Evolutionary conservation across 2,113 vertebrate genomes (phyloP).

Genomic region (Hippopotamus amphibius): DNA sequence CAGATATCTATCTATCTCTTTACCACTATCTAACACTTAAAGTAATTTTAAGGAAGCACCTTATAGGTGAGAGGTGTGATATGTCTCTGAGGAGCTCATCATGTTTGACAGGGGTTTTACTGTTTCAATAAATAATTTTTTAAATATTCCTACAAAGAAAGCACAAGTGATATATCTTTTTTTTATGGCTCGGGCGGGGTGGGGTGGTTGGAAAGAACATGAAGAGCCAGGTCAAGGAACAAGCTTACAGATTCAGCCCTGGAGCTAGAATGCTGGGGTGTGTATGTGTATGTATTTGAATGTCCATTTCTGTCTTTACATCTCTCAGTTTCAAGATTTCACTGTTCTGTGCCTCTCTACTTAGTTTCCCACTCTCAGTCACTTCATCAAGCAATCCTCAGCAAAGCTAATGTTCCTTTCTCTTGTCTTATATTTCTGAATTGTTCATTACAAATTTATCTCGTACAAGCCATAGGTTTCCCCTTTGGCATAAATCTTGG

Average conservation of each 20-base stretch:
- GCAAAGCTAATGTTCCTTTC: not conserved
- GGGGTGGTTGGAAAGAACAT: not conserved
- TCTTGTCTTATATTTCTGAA: not conserved
- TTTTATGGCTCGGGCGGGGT: not conserved
- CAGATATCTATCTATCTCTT: not conserved
- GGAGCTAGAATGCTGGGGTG: not conserved
- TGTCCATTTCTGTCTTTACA: not conserved
- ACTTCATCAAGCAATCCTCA: not conserved
- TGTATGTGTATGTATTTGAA: no score
- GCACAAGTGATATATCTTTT: not conserved
- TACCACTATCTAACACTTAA: not conserved
- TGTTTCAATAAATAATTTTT: conserved; percentile 18
- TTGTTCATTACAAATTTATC: not conserved
- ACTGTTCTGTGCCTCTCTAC: not conserved
- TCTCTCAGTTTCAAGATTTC: not conserved
- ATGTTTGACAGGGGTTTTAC: not conserved
- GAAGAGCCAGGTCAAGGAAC: not conserved
- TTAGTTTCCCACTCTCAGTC: not conserved
- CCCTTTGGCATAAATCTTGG: not conserved
- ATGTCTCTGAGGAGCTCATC: not conserved
- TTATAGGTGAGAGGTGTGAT: not conserved
- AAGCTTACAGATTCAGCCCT: not conserved
- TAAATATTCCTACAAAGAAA: conserved; percentile 28
- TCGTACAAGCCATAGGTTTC: not conserved
- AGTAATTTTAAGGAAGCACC: not conserved